phyloP scores from a whole-genome alignment of 2,113 vertebrate genomes.

The Elanus axillaris region DNA sequence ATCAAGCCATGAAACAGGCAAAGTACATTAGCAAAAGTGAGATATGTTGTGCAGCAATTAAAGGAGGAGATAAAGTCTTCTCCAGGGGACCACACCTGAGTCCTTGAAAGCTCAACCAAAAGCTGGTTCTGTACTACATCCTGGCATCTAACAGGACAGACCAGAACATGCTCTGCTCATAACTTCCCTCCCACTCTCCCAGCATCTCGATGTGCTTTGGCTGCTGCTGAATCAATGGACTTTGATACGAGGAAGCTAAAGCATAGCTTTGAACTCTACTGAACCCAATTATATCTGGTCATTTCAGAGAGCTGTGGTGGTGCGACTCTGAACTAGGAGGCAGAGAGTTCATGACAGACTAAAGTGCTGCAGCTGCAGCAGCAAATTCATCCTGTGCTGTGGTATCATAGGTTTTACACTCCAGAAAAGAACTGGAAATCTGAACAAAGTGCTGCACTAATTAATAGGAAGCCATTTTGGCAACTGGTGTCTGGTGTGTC shows the following conservation, averaged over 20 bases:
- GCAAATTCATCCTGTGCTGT: conserved; percentile 24
- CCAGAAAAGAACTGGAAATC: neutral
- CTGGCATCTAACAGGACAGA: conserved; percentile 55
- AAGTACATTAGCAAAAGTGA: conserved; percentile 57
- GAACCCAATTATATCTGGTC: conserved; percentile 78
- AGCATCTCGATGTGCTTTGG: conserved; percentile 53
- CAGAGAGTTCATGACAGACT: conserved; percentile 65
- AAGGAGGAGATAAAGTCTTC: conserved; percentile 15
- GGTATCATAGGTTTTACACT: conserved; percentile 30
- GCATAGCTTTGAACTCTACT: conserved; percentile 75
- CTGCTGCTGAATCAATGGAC: conserved; percentile 69
- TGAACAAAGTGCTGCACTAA: conserved; percentile 51
- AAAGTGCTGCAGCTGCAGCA: conserved; percentile 34
- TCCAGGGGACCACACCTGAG: conserved; percentile 55
- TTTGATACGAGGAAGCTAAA: conserved; percentile 73
- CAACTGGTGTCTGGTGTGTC: neutral
- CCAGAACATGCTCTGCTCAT: conserved; percentile 45
- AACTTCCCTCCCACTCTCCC: conserved; percentile 63
- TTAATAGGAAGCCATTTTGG: conserved; percentile 35
- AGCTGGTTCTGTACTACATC: conserved; percentile 54
- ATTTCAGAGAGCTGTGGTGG: conserved; percentile 70
- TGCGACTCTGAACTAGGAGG: conserved; percentile 68
- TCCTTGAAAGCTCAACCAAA: conserved; percentile 49
- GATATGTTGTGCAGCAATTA: conserved; percentile 58
- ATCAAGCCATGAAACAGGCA: conserved; percentile 47